Percentiles rank a stretch among this genome's conserved stretches.
Evolutionary conservation across 2,888 invertebrate genomes (phyloP).

Genomic region (Cryptocephalus primarius): DNA sequence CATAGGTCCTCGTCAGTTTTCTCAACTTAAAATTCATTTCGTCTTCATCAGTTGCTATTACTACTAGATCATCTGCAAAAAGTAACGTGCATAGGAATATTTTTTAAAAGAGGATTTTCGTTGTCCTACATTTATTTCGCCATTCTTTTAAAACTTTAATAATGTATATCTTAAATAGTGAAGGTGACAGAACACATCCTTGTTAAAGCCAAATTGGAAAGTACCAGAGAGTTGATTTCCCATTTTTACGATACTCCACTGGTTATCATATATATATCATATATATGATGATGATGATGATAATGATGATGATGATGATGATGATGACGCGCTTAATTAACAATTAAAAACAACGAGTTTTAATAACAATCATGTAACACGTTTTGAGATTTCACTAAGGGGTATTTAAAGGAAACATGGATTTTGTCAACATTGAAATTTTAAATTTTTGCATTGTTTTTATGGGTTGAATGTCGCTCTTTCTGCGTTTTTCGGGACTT

Average conservation of each 20-base stretch:
- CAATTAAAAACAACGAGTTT: too few relatives aligned
- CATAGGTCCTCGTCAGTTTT: not conserved
- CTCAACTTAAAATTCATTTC: not conserved
- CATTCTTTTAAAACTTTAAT: not conserved
- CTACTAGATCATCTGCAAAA: not conserved
- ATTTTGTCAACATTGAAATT: too few relatives aligned
- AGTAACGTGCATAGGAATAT: not conserved
- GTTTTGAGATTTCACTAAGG: too few relatives aligned
- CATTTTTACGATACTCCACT: not conserved
- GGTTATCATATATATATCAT: not conserved
- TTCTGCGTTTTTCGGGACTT: too few relatives aligned
- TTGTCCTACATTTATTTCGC: not conserved
- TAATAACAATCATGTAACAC: too few relatives aligned
- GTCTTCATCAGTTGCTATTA: not conserved
- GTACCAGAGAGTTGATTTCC: not conserved
- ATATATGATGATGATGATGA: too few relatives aligned
- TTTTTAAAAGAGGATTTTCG: not conserved
- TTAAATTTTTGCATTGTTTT: too few relatives aligned
- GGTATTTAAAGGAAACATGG: too few relatives aligned
- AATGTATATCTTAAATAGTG: not conserved
- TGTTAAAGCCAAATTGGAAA: not conserved
- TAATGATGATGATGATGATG: too few relatives aligned
- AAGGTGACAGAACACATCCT: not conserved
- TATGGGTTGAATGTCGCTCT: too few relatives aligned
- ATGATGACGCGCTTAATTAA: too few relatives aligned